A percentile compares a stretch with the other conserved stretches of the same genome.
These are phyloP conservation scores for Thymelicus lineola DNA, from an alignment of 2,888 invertebrate species.

Conservation along the genomic window DNA sequence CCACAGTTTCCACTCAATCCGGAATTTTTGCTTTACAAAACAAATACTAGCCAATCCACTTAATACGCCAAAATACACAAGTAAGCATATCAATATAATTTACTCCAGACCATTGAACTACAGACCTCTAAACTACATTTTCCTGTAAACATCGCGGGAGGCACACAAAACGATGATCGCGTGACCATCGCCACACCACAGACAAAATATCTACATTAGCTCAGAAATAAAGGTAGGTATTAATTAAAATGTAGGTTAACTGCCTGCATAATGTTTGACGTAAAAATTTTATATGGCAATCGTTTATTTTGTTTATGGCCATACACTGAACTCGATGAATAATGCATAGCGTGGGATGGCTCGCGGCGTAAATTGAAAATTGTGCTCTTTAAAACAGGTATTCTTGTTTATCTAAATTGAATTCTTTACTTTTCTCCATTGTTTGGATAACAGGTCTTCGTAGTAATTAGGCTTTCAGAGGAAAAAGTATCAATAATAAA, in stretches of 20 bases:
- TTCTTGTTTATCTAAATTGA: conserved; percentile 15
- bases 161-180: conserved; percentile 29
- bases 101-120: background rate
- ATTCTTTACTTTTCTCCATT: conserved; percentile 20
- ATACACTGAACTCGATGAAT: conserved; percentile 39
- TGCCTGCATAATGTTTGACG: conserved; percentile 51
- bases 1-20: too few relatives aligned
- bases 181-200: conserved; percentile 35
- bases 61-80: too few relatives aligned
- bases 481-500: background rate
- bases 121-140: conserved; percentile 3
- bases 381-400: background rate
- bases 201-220: conserved; percentile 35
- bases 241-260: conserved; percentile 66
- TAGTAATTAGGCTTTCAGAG: conserved; percentile 12
- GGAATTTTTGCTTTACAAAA: too few relatives aligned
- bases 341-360: conserved; percentile 38
- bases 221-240: conserved; percentile 47
- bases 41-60: too few relatives aligned
- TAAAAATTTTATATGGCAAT: conserved; percentile 38
- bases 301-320: conserved; percentile 37
- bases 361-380: conserved; percentile 29
- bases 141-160: background rate
- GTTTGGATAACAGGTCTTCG: conserved; percentile 35
- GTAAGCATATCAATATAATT: too few relatives aligned